Evolutionary conservation across 1,140 invertebrate genomes (phyloP).

Genomic region (Maniola jurtina): DNA sequence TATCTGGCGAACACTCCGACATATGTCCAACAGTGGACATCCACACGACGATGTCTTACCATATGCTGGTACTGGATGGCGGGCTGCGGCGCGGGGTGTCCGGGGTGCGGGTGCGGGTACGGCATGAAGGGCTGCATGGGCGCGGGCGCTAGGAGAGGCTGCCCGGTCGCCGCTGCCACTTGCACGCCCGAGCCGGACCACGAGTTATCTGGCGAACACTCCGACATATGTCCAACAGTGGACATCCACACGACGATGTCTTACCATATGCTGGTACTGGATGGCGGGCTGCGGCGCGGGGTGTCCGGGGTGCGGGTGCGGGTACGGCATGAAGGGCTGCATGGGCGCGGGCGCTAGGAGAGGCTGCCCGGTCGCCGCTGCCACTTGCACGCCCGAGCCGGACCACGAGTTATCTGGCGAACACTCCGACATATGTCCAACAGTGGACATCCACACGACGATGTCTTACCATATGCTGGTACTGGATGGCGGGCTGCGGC

Average conservation of each 20-base stretch:
- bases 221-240: background rate
- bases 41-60: slow-evolving; percentile 37
- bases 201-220: no score
- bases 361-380: slow-evolving; percentile 89
- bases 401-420: slow-evolving; percentile 1
- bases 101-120: no score
- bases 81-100: slow-evolving; percentile 50
- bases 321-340: slow-evolving; percentile 81
- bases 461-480: slow-evolving; percentile 67
- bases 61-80: slow-evolving; percentile 69
- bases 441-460: background rate
- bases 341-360: slow-evolving; percentile 86
- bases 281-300: slow-evolving; percentile 50
- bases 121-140: slow-evolving; percentile 82
- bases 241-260: background rate
- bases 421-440: background rate
- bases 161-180: no score
- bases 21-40: background rate
- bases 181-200: no score
- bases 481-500: slow-evolving; percentile 57
- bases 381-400: slow-evolving; percentile 30
- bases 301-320: no score
- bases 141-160: slow-evolving; percentile 86
- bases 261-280: slow-evolving; percentile 72
- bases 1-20: no score